Conservation (phyloP, 1,140 invertebrate genomes). For the Capitella teleta region DNA sequence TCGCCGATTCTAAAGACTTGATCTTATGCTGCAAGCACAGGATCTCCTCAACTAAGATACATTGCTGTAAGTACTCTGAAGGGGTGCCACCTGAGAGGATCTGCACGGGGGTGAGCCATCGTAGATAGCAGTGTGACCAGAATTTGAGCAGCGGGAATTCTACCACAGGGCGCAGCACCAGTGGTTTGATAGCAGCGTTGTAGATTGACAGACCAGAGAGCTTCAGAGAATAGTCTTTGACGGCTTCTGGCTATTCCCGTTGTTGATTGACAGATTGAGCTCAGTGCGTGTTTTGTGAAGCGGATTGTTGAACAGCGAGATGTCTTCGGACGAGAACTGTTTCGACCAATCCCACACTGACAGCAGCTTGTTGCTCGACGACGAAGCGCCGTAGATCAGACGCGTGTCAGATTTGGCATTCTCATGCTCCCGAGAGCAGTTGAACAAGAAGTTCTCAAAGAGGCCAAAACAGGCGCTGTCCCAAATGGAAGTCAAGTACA, state of each 20-base stretch:
- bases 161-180: constrained; percentile 4
- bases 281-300: constrained; percentile 16
- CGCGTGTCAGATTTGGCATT: too few species aligned
- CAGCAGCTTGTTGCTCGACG: neutral
- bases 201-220: too few species aligned
- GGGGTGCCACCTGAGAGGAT: constrained; percentile 63
- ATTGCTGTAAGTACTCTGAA: constrained; percentile 50
- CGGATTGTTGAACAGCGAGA: constrained; percentile 35
- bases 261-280: neutral
- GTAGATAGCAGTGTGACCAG: constrained; percentile 81
- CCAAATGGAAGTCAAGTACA: constrained; percentile 81
- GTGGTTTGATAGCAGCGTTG: too few species aligned
- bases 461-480: constrained; percentile 73
- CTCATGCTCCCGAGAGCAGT: constrained; percentile 47
- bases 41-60: constrained; percentile 38
- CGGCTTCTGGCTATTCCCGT: too few species aligned
- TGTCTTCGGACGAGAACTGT: constrained; percentile 26
- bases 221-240: too few species aligned
- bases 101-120: constrained; percentile 72
- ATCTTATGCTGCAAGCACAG: constrained; percentile 26
- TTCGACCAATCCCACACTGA: constrained; percentile 29
- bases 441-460: constrained; percentile 87
- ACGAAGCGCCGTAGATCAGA: neutral
- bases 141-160: constrained; percentile 49
- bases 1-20: constrained; percentile 15